Conservation (phyloP, 2,113 vertebrate species). For the Mesembrinibis cayennensis region DNA sequence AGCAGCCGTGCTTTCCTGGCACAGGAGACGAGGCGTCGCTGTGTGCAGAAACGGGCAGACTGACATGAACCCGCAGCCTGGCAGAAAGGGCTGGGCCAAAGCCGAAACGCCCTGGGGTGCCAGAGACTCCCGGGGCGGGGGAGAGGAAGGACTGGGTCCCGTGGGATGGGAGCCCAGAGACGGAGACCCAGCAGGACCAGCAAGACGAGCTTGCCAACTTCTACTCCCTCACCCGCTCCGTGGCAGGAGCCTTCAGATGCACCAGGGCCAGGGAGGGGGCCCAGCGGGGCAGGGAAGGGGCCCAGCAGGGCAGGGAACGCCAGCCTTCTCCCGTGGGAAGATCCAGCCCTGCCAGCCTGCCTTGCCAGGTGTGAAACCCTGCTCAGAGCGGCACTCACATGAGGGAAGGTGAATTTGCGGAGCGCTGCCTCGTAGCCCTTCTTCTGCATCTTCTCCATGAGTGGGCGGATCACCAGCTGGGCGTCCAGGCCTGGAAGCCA, state of each 20-base stretch:
- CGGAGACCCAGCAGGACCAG: background rate
- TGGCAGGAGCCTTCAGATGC: background rate
- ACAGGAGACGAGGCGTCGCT: constrained; percentile 89
- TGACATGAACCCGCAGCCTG: background rate
- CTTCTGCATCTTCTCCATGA: constrained; percentile 88
- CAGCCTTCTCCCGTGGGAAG: background rate
- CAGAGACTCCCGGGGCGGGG: rapidly evolving
- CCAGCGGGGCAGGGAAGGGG: background rate
- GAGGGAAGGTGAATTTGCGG: constrained; percentile 87
- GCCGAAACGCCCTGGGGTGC: rapidly evolving
- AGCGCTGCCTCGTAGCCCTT: constrained; percentile 79
- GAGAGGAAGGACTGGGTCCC: background rate
- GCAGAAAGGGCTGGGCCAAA: background rate
- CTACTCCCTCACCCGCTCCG: background rate
- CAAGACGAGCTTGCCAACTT: background rate
- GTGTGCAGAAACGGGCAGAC: background rate
- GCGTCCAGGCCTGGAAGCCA: constrained; percentile 85
- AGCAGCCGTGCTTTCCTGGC: constrained; percentile 85
- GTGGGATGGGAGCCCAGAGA: background rate
- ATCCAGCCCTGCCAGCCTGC: background rate
- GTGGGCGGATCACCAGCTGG: constrained; percentile 88
- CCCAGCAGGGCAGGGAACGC: background rate
- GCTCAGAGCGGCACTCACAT: constrained; percentile 75
- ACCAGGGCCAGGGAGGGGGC: background rate
- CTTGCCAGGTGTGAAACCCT: no score